Conservation (phyloP, 2,888 invertebrate species). For the Napeogenes sylphis region DNA sequence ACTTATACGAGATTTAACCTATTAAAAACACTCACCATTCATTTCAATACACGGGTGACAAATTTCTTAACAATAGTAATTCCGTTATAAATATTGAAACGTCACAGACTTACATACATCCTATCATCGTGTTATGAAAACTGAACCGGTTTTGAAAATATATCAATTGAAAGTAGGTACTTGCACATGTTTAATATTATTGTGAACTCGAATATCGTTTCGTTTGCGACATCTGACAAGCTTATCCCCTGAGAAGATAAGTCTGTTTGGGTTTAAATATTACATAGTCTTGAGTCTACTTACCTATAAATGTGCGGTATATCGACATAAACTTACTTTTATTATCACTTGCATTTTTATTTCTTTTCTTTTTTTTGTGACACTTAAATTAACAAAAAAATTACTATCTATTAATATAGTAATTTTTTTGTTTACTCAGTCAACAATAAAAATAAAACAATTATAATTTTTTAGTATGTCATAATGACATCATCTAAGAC, state of each 20-base stretch:
- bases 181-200: slow-evolving; percentile 68
- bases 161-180: slow-evolving; percentile 68
- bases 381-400: too few relatives aligned
- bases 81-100: background rate
- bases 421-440: too few relatives aligned
- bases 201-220: slow-evolving; percentile 47
- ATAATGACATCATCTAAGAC: too few relatives aligned
- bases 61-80: background rate
- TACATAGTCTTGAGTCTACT: too few relatives aligned
- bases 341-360: too few relatives aligned
- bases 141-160: slow-evolving; percentile 71
- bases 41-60: background rate
- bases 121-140: slow-evolving; percentile 65
- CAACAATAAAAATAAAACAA: too few relatives aligned
- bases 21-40: slow-evolving; percentile 13
- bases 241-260: slow-evolving; percentile 31
- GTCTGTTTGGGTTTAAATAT: slow-evolving; percentile 29
- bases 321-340: too few relatives aligned
- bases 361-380: too few relatives aligned
- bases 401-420: too few relatives aligned
- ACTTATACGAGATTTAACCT: slow-evolving; percentile 20
- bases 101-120: slow-evolving; percentile 23
- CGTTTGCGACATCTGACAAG: slow-evolving; percentile 50
- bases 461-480: too few relatives aligned
- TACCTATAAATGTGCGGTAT: too few relatives aligned